phyloP scores from a whole-genome alignment of 2,113 vertebrate species.

The Ciconia stormi region DNA sequence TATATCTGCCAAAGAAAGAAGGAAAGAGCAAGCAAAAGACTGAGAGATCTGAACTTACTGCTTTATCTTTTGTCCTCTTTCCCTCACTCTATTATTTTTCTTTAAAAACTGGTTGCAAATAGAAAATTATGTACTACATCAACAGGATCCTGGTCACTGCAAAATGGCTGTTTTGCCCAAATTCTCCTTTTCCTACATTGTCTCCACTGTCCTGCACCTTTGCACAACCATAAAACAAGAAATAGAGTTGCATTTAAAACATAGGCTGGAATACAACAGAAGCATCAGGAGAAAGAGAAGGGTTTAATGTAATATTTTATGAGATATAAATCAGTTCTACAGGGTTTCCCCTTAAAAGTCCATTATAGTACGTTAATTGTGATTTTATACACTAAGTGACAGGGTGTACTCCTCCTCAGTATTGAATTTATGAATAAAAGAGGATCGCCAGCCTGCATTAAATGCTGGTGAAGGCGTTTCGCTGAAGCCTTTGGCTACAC shows the following conservation, averaged over 20 bases:
- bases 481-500: slow-evolving; percentile 30
- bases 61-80: neutral
- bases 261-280: neutral
- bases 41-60: neutral
- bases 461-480: neutral
- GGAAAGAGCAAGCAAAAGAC: neutral
- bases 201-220: neutral
- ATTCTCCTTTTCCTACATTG: neutral
- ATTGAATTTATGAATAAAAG: slow-evolving; percentile 47
- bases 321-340: slow-evolving; percentile 50
- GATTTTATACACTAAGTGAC: slow-evolving; percentile 48
- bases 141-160: neutral
- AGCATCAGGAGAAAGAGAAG: neutral
- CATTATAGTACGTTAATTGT: slow-evolving; percentile 39
- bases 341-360: slow-evolving; percentile 38
- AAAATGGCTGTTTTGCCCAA: neutral
- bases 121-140: neutral
- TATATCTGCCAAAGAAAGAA: neutral
- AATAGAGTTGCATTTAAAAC: slow-evolving; percentile 1
- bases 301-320: slow-evolving; percentile 17
- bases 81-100: neutral
- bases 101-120: neutral
- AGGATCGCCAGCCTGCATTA: neutral
- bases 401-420: neutral
- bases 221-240: neutral